phyloP scores from a whole-genome alignment of 2,888 invertebrate genomes.

The Heteromyza rotundicornis region DNA sequence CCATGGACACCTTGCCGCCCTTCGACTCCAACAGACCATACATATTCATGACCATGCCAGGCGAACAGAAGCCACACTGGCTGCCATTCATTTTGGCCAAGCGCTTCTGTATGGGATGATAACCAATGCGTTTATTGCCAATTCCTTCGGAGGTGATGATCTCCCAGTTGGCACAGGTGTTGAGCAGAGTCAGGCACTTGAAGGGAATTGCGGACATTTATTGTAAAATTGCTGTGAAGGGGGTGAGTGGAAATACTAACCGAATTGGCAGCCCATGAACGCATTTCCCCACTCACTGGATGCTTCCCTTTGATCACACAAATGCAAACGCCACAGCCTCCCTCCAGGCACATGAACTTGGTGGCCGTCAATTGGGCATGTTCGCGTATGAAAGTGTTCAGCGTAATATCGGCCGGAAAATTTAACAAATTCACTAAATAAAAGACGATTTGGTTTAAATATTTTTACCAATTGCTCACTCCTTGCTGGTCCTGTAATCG shows the following conservation, averaged over 20 bases:
- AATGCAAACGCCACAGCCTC: conserved; percentile 71
- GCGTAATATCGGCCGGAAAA: conserved; percentile 62
- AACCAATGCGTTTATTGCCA: conserved; percentile 70
- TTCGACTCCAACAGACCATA: conserved; percentile 65
- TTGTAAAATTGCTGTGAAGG: too few species aligned
- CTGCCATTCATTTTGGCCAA: conserved; percentile 73
- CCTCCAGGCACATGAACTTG: conserved; percentile 71
- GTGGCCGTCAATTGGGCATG: conserved; percentile 68
- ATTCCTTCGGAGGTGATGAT: conserved; percentile 77
- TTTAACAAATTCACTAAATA: conserved; percentile 47
- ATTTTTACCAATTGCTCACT: neutral
- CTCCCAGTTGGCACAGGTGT: conserved; percentile 72
- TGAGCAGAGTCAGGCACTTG: conserved; percentile 72
- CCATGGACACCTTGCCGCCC: conserved; percentile 65
- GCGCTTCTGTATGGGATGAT: conserved; percentile 72
- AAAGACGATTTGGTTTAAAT: too few species aligned
- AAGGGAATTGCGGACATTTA: neutral
- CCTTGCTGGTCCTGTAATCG: neutral
- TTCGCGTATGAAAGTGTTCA: conserved; percentile 68
- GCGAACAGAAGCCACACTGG: conserved; percentile 79
- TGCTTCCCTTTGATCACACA: conserved; percentile 61
- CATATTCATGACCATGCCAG: conserved; percentile 82
- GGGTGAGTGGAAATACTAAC: conserved; percentile 60
- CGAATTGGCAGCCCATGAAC: conserved; percentile 70
- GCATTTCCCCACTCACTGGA: conserved; percentile 36